Base-by-base conservation (phyloP, 2,888 invertebrate species). In the Ectobius pallidus region DNA sequence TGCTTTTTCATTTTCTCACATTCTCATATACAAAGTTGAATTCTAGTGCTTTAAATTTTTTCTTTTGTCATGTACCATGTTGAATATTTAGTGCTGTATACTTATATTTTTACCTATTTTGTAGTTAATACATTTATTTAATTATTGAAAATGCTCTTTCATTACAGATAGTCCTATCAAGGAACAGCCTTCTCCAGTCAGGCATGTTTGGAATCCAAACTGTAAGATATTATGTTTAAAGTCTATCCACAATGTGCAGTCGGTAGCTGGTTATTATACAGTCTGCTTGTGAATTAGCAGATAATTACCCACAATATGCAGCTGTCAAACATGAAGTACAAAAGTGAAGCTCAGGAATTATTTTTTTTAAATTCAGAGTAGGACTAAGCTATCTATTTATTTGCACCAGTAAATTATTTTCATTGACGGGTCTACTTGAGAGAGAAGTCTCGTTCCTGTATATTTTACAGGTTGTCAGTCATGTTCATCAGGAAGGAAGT, bases 181-280 rank as follows among this genome's bases (percentile, higher is more conserved):
- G 30, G 71, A 71, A 4, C 49, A 46, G 25, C 25, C 34, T 18
- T 71, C 71, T 7, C 65, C 71, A 30, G 44, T 63, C 11, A 34
- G 25, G 9, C 69, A 86, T 80, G 86, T 89, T 32, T 89, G 89
- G 89, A 89, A 89, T 81, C 87, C 87, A 71, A 88, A 89, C 80
- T 81, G 88, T 88, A 84, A 87, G 87, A 82, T 77, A 77, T 70
- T 30, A 30, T 58, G 39, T 76, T 11, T 16, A 25, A 4, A n/a
- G 1, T 34, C 11, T 39, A 22, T 39, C 2, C 20, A 27, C 20
- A 20, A 18, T 1, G 1, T 34, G 16, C 16, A 58, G 27, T 39
- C 20, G 6, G 1, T 25, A 3, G 2, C 30, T 16, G n/a, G 6
- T 58, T 4, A 2, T 22, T 58, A 30, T 18, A 22, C 25, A 18